Base-by-base conservation (phyloP, 2,888 invertebrate genomes). In the Lomographa bimaculata region DNA sequence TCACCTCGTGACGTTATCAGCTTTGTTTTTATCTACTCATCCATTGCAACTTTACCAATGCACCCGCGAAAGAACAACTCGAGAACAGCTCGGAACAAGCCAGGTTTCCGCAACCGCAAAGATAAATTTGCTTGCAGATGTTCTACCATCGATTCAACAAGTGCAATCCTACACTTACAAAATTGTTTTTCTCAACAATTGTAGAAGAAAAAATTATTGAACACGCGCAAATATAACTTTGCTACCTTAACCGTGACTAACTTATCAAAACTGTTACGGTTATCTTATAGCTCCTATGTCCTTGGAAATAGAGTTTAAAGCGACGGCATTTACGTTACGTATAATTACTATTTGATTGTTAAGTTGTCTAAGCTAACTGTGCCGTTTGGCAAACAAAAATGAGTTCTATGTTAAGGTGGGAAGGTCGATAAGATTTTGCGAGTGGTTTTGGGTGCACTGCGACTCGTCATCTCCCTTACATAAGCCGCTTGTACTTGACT, bases 401-500 rank as follows among this genome's bases (percentile, higher is more conserved):
- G 7, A 7, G 19, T 32, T 38, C 7, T 48, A 46, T 17, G 0
- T 1, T 4, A n/a, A 20, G 16, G 4, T 2, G 0, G n/a, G 41
- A 49, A 27, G 34, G 21, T 29, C 38, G 29, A 33, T 29, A 26
- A 18, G 10, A 23, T 20, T 16, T 8, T 8, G 18, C 4, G 21
- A 6, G 25, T 17, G 7, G 19, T 8, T 21, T 6, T 24, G 21
- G 36, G 37, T 47, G 50, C 53, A 32, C 5, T 7, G 30, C 27
- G 26, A 18, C 23, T 28, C 50, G 58, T 56, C 60, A 59, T 59
- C 57, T 55, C 52, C 49, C 66, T 77, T 79, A 76, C 71, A 73
- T 78, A 81, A 81, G 67, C 50, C 46, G 65, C 65, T 62, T 78
- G 79, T 82, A 78, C 83, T 82, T 79, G 81, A 85, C 81, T 78